Base-by-base conservation (phyloP, 2,888 invertebrate species). In the Xylocampa areola region DNA sequence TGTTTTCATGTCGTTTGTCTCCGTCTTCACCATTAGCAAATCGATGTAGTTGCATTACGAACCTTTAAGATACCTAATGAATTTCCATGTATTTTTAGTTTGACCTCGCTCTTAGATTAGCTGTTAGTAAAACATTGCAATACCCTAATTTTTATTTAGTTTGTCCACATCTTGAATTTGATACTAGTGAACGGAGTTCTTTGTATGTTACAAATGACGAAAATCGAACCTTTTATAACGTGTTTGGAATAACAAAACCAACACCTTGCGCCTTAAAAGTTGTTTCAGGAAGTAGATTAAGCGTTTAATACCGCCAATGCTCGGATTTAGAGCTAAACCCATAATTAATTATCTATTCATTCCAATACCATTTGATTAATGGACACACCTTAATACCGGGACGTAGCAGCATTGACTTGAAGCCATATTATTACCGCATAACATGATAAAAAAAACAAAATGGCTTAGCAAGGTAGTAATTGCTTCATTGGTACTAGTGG, bases 301-400 rank as follows among this genome's bases (percentile, higher is more conserved):
- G 39, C 30, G 19, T 41, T 51, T 30, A 58, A 62, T 30, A 49
- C 17, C 8, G 17, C 25, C 27, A 53, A 47, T 35, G 57, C 36
- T 55, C 35, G 33, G 36, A 43, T 53, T 60, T 59, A 43, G 30
- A 30, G 33, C 33, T 59, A 49, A 57, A 60, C 39, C 43, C 52
- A 39, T 49, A 57, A 67, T 73, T 73, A 67, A 66, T 73, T 61
- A 61, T 58, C 50, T 36, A 60, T 60, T 52, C 35, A 59, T 57
- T 69, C 41, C 40, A 59, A 61, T 61, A 53, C 49, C 21, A 53
- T 58, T 61, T 76, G 70, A 76, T 76, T 76, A 67, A 76, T 73
- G 48, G 60, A 54, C 59, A 57, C 44, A 57, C 69, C 49, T 51
- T 36, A 47, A 60, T 67, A 49, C 58, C 37, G 27, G 39, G 50